Base-by-base conservation (phyloP, 2,888 invertebrate species). In the Ophioninae sp. region DNA sequence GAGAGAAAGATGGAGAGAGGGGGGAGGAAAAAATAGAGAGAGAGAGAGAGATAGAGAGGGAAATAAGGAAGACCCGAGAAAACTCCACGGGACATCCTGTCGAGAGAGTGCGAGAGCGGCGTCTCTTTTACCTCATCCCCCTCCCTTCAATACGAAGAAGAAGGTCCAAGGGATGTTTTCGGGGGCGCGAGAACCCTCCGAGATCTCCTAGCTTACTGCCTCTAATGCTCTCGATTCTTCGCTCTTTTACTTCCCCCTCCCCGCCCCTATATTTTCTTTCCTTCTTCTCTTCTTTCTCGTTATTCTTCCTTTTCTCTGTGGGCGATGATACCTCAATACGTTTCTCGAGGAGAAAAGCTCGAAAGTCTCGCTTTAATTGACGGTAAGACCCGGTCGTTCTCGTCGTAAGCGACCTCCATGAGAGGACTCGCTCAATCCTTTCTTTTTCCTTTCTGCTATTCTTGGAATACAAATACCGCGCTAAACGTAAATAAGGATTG, bases 331-430 rank as follows among this genome's bases (percentile, higher is more conserved):
- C 83, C 87, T 85, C 50, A 88, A 89, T 88, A 88, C 86, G 75
- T 81, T 82, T 64, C 50, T 81, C 73, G 76, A 62, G 67, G 41
- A 39, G 74, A 81, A 86, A 88, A 87, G 88, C 88, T 85, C n/a
- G 30, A n/a, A 10, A 56, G 87, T 89, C 87, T 89, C 87, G 85
- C 89, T 91, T 89, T 91, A 91, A 91, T 91, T 91, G 89, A 91
- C 87, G 87, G 81, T 88, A 88, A 90, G 86, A 87, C 89, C 87
- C 85, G 57, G 64, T 67, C 72, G 77, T 65, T 72, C 67, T 65
- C 50, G 44, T 65, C 37, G 13, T 7, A 69, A 37, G 6, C 7
- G 57, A 70, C 65, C 72, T 37, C 8, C 13, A 74, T n/a, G 61
- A 74, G 72, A 79, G 76, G 76, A 79, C 82, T 30, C 74, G 79